Evolutionary conservation across 2,797 vertebrate genomes (phyloP), one percentile per base, ranked within the genome.

Genomic region (Lophotriccus pileatus): DNA sequence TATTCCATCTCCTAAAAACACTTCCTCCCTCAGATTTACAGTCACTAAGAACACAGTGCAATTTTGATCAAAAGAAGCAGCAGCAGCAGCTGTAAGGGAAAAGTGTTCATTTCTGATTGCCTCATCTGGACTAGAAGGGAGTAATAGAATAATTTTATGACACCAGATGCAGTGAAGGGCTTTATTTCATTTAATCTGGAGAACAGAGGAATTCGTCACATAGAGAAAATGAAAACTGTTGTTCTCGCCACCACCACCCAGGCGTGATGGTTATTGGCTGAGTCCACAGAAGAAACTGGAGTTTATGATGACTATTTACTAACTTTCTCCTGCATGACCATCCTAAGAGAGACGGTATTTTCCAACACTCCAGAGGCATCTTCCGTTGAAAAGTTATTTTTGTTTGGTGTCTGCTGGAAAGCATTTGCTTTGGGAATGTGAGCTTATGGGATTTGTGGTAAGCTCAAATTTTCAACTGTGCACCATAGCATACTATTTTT

Each of bases 361-460:
- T 96, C 64, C 89, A 93, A 43, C 24, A 16, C 79, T 89, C 93
- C 88, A 91, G 96, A 94, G 84, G 91, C 84, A 75, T 93, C 87
- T 96, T 95, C 86, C 76, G 64, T 68, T 96, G 93, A 94, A 97
- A 97, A 96, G 77, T 58, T 95, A 95, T 96, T 97, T 96, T 96
- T 96, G 86, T 86, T 97, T 96, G 83, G 85, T 94, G 97, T 97
- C 96, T 91, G 75, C 41, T 96, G 92, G 93, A 97, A 94, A 95
- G 70, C 52, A 64, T 93, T 97, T 93, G 75, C 90, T 88, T 89
- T 50, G 85, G 69, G 80, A 94, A 96, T 92, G 62, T 77, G 68
- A 94, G 74, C 76, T 91, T 94, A 91, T 93, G 95, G 93, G 90
- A 94, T 92, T 96, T 97, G 96, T 88, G 90, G 82, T 89, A 80